Percentiles rank a stretch among this genome's conserved stretches.
Conservation (phyloP, 2,113 vertebrate species). For the Platysternon megacephalum region DNA sequence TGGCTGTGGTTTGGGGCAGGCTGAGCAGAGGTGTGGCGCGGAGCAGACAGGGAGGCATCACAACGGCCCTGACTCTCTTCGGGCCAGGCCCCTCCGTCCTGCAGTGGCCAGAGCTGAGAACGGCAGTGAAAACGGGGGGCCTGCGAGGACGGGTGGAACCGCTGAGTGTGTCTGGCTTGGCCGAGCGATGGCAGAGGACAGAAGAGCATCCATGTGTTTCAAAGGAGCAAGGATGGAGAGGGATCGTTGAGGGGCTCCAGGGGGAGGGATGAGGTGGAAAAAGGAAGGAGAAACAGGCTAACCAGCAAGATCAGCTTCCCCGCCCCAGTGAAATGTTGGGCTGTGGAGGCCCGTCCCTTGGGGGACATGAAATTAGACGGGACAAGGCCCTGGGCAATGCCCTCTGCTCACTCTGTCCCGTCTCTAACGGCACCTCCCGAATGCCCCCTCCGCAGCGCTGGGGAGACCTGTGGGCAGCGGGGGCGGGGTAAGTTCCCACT, state of each 20-base stretch:
- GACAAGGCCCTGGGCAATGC: too few relatives aligned
- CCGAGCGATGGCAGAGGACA: too few relatives aligned
- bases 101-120: neutral
- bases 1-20: neutral
- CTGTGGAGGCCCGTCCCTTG: neutral
- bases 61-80: neutral
- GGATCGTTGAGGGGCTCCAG: too few relatives aligned
- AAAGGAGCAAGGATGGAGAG: neutral
- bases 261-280: too few relatives aligned
- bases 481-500: neutral
- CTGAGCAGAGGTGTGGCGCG: neutral
- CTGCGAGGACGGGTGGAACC: rapidly evolving
- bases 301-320: neutral
- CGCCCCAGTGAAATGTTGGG: too few relatives aligned
- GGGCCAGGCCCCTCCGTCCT: neutral
- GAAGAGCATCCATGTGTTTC: too few relatives aligned
- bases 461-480: too few relatives aligned
- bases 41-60: neutral
- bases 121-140: neutral
- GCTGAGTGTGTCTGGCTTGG: too few relatives aligned
- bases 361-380: neutral
- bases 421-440: too few relatives aligned
- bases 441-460: too few relatives aligned
- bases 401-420: too few relatives aligned
- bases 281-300: neutral